phyloP scores from a whole-genome alignment of 2,113 vertebrate genomes.

The Lampris megalopsis region DNA sequence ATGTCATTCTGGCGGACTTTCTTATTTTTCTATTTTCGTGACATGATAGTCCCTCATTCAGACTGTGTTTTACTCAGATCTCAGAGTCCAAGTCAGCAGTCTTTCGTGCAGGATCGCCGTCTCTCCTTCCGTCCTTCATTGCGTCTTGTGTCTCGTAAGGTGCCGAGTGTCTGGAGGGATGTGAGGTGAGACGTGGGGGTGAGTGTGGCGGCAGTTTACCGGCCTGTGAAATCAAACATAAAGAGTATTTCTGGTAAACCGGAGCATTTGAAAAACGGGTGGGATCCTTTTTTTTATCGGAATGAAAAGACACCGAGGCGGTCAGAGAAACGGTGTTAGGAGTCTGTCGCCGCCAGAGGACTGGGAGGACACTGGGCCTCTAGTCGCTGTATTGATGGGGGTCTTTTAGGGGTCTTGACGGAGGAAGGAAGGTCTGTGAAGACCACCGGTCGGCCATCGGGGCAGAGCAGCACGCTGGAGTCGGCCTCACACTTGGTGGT shows the following conservation, averaged over 20 bases:
- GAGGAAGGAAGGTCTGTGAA: conserved; percentile 65
- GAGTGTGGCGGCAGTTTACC: conserved; percentile 8
- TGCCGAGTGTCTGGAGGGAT: conserved; percentile 46
- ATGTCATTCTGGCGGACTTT: background rate
- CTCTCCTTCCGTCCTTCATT: conserved; percentile 33
- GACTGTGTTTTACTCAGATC: conserved; percentile 18
- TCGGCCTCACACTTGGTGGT: conserved; percentile 97
- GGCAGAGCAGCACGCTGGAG: conserved; percentile 91
- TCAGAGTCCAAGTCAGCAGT: background rate
- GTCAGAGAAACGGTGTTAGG: conserved; percentile 37
- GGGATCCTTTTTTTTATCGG: conserved; percentile 4
- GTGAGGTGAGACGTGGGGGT: conserved; percentile 13
- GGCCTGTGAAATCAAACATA: conserved; percentile 27
- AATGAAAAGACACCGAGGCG: background rate
- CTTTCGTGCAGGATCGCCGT: conserved; percentile 34
- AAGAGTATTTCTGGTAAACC: background rate
- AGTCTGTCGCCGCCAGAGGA: conserved; percentile 72
- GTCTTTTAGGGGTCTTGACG: conserved; percentile 69
- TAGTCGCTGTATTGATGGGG: conserved; percentile 67
- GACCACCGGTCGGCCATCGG: conserved; percentile 79
- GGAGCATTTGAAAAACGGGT: background rate
- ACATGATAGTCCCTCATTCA: background rate
- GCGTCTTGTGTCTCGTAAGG: conserved; percentile 45
- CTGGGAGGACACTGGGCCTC: conserved; percentile 76
- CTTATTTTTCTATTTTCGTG: background rate